Percentiles rank a stretch among this genome's conserved stretches.
Evolutionary conservation across 2,113 vertebrate genomes (phyloP).

Genomic region (Rhodinocichla rosea): DNA sequence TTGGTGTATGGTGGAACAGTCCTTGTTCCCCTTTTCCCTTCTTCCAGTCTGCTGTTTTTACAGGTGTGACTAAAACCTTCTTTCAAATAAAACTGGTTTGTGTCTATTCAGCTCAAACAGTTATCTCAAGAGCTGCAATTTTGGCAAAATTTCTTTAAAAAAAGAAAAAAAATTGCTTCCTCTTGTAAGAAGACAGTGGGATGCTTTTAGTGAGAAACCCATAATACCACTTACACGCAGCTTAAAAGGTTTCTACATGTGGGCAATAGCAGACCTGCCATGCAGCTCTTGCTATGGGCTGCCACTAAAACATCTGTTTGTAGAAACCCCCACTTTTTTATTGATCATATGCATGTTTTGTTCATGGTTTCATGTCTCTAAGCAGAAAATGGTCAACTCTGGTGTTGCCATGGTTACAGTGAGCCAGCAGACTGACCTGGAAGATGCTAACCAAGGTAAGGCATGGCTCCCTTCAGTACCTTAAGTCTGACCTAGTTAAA

Average conservation of each 20-base stretch:
- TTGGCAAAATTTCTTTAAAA: background rate
- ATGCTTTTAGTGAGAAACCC: background rate
- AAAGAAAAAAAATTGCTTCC: accelerated
- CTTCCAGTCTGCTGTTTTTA: background rate
- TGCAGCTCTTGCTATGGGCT: background rate
- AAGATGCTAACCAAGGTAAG: conserved; percentile 26
- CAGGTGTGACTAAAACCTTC: background rate
- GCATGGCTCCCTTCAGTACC: background rate
- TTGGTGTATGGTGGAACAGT: background rate
- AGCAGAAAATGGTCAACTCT: background rate
- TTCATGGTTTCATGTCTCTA: background rate
- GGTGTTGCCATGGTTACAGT: background rate
- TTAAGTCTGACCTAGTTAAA: background rate
- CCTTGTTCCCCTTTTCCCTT: background rate
- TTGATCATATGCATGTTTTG: background rate
- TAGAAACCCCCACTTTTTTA: accelerated
- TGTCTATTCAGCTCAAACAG: background rate
- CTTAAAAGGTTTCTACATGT: background rate
- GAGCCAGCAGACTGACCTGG: background rate
- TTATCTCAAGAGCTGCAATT: background rate
- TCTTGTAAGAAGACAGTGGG: background rate
- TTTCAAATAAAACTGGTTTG: background rate
- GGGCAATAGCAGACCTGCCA: background rate
- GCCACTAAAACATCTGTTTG: background rate
- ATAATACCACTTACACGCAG: accelerated